A percentile compares a stretch with the other conserved stretches of the same genome.
These are phyloP conservation scores for Anadara kagoshimensis DNA, from an alignment of 1,140 invertebrate species.

Conservation along the genomic window DNA sequence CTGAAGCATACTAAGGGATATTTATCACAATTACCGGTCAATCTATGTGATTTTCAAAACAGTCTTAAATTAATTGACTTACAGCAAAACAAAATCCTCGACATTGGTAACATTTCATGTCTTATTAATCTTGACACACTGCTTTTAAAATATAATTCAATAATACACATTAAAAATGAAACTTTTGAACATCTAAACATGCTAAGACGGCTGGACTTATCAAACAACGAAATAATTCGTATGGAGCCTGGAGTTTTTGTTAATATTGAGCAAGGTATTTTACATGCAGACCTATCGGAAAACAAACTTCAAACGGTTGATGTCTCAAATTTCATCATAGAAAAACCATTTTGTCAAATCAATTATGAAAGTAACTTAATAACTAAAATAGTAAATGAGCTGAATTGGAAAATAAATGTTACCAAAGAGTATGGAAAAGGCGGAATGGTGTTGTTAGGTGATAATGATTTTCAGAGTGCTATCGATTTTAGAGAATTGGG, in stretches of 20 bases:
- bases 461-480: constrained; percentile 15
- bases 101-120: constrained; percentile 24
- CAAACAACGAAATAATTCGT: constrained; percentile 8
- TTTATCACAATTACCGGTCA: too few relatives aligned
- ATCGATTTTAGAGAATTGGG: constrained; percentile 30
- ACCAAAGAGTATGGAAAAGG: constrained; percentile 13
- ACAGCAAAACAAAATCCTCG: constrained; percentile 7
- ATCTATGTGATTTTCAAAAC: too few relatives aligned
- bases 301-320: constrained; percentile 19
- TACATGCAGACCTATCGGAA: constrained; percentile 9
- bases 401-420: constrained; percentile 1
- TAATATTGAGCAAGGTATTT: neutral
- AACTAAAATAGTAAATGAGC: constrained; percentile 7
- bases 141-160: constrained; percentile 15
- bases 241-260: constrained; percentile 23
- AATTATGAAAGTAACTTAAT: constrained; percentile 14
- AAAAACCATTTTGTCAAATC: constrained; percentile 31
- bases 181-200: constrained; percentile 15
- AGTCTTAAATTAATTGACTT: constrained; percentile 5
- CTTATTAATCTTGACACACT: constrained; percentile 18
- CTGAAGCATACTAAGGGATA: too few relatives aligned
- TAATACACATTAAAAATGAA: constrained; percentile 15
- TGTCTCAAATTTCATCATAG: constrained; percentile 19
- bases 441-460: constrained; percentile 14
- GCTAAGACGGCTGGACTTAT: constrained; percentile 13